Evolutionary conservation across 2,113 vertebrate genomes (phyloP).

Genomic region (Pongo pygmaeus): DNA sequence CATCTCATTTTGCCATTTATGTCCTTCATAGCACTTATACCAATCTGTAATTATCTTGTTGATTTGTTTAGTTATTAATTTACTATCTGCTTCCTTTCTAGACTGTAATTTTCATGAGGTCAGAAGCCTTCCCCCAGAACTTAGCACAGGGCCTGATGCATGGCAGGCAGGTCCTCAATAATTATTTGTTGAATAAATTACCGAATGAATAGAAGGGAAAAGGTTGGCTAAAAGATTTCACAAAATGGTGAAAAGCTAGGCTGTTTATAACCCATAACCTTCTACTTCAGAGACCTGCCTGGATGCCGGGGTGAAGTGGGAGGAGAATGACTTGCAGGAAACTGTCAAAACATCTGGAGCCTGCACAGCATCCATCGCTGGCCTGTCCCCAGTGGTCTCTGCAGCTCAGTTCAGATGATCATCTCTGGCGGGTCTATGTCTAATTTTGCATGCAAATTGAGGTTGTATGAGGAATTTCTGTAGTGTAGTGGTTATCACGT

Average conservation of each 20-base stretch:
- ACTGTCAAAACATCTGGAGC: neutral
- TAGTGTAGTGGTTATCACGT: no score
- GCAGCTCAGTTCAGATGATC: neutral
- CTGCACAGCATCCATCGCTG: neutral
- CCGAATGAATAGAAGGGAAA: neutral
- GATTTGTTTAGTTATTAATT: slow-evolving; percentile 16
- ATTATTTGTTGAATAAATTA: neutral
- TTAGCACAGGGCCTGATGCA: neutral
- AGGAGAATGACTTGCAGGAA: neutral
- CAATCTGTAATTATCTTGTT: neutral
- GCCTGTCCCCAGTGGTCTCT: neutral
- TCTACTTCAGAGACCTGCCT: neutral
- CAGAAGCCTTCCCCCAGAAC: neutral
- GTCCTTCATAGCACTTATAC: neutral
- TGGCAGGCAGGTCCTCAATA: neutral
- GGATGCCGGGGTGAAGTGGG: neutral
- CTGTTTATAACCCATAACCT: neutral
- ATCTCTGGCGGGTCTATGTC: neutral
- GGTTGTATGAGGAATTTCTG: neutral
- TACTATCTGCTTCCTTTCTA: neutral
- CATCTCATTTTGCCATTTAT: neutral
- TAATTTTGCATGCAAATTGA: neutral
- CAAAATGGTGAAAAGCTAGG: neutral
- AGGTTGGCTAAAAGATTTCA: neutral
- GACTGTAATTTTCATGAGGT: neutral